Percentiles rank a stretch among this genome's conserved stretches.
These are phyloP conservation scores for Diogma glabrata DNA, from an alignment of 2,888 invertebrate species.

Conservation along the genomic window DNA sequence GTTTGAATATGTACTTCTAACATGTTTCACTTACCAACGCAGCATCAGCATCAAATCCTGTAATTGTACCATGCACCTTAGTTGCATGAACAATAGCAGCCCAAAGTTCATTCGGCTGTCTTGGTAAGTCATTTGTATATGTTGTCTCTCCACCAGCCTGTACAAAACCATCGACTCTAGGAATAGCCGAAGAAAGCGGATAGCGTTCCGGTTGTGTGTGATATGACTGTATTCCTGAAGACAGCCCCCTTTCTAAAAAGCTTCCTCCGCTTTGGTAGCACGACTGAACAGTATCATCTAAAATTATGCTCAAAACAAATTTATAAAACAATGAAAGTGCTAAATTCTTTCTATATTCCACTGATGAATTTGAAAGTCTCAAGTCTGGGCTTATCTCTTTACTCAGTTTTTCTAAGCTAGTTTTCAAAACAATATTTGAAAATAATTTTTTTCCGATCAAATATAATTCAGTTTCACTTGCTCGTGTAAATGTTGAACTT, in stretches of 20 bases:
- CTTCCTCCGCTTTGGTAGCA: constrained; percentile 46
- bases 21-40: constrained; percentile 44
- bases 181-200: constrained; percentile 51
- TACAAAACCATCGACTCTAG: constrained; percentile 46
- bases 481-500: constrained; percentile 36
- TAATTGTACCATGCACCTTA: constrained; percentile 45
- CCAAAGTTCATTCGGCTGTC: constrained; percentile 36
- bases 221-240: constrained; percentile 56
- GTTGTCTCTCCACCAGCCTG: constrained; percentile 42
- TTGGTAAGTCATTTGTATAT: constrained; percentile 37
- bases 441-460: constrained; percentile 38
- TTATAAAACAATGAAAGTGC: constrained; percentile 71
- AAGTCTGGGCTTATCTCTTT: constrained; percentile 46
- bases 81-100: constrained; percentile 57
- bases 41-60: constrained; percentile 47
- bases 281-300: constrained; percentile 37
- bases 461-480: constrained; percentile 40
- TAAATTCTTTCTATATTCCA: constrained; percentile 54
- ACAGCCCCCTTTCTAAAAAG: constrained; percentile 47
- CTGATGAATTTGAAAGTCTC: constrained; percentile 50
- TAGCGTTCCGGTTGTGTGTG: constrained; percentile 52
- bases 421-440: constrained; percentile 36
- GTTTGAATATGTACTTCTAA: too few species aligned
- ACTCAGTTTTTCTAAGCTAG: constrained; percentile 38
- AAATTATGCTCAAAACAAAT: constrained; percentile 46